Evolutionary conservation across 2,888 invertebrate species (phyloP).

Genomic region (Sphaerophoria rueppellii): DNA sequence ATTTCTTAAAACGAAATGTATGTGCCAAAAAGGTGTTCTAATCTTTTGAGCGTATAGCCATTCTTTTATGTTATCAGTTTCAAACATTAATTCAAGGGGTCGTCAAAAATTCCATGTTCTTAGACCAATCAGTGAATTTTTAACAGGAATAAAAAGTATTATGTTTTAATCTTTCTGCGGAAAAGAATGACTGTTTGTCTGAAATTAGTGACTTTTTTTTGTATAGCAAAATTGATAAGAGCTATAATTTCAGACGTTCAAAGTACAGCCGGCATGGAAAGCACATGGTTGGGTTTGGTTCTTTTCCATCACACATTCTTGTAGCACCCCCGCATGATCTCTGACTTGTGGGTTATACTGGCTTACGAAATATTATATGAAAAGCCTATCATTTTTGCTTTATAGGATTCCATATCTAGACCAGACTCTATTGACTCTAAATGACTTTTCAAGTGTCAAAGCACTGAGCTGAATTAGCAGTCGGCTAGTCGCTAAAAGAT

Average conservation of each 20-base stretch:
- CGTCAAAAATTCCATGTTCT: constrained; percentile 15
- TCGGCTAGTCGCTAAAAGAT: background rate
- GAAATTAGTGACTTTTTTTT: constrained; percentile 19
- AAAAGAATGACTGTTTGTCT: background rate
- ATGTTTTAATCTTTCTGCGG: constrained; percentile 16
- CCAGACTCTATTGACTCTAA: constrained; percentile 1
- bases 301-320: constrained; percentile 7
- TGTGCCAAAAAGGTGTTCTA: too few species aligned
- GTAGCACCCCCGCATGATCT: constrained; percentile 25
- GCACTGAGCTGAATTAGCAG: background rate
- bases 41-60: too few species aligned
- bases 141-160: background rate
- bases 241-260: constrained; percentile 50
- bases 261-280: constrained; percentile 37
- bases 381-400: constrained; percentile 18
- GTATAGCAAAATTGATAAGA: constrained; percentile 38
- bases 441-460: constrained; percentile 36
- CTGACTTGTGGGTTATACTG: background rate
- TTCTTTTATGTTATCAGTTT: background rate
- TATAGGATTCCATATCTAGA: constrained; percentile 16
- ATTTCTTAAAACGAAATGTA: too few species aligned
- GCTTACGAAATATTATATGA: constrained; percentile 35
- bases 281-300: background rate
- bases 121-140: background rate
- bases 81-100: constrained; percentile 15